Evolutionary conservation across 2,888 invertebrate species (phyloP).

Genomic region (Trichogramma dendrolimi): DNA sequence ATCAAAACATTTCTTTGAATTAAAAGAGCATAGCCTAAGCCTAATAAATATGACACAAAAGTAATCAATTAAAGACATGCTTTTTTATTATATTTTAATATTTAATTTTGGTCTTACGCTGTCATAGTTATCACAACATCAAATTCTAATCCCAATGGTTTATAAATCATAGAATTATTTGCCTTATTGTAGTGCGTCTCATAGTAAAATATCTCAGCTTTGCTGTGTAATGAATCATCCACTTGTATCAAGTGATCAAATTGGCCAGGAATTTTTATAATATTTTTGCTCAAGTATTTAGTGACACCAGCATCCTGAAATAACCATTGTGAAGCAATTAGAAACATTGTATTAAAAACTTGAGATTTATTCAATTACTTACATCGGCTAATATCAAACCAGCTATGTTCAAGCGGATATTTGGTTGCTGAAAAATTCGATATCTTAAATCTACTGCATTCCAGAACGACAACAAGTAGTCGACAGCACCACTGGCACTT

Average conservation of each 20-base stretch:
- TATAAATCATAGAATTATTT: neutral
- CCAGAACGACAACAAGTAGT: slow-evolving; percentile 19
- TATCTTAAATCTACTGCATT: slow-evolving; percentile 22
- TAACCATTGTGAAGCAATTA: neutral
- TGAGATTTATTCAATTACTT: neutral
- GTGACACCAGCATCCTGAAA: slow-evolving; percentile 7
- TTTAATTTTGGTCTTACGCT: slow-evolving; percentile 5
- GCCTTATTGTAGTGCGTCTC: neutral
- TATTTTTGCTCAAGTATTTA: slow-evolving; percentile 5
- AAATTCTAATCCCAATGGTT: neutral
- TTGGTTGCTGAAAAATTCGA: slow-evolving; percentile 10
- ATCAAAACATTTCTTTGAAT: too few relatives aligned
- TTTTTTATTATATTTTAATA: neutral
- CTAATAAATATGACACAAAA: too few relatives aligned
- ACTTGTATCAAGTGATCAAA: slow-evolving; percentile 1
- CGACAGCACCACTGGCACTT: neutral
- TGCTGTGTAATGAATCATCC: neutral
- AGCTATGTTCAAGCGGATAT: slow-evolving; percentile 17
- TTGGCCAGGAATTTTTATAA: neutral
- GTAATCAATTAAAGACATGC: too few relatives aligned
- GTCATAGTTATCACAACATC: slow-evolving; percentile 16
- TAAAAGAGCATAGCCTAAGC: too few relatives aligned
- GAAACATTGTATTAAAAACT: neutral
- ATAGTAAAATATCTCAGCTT: neutral
- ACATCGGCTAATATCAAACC: slow-evolving; percentile 19